phyloP scores from a whole-genome alignment of 1,140 invertebrate species.

The Eciton burchellii region DNA sequence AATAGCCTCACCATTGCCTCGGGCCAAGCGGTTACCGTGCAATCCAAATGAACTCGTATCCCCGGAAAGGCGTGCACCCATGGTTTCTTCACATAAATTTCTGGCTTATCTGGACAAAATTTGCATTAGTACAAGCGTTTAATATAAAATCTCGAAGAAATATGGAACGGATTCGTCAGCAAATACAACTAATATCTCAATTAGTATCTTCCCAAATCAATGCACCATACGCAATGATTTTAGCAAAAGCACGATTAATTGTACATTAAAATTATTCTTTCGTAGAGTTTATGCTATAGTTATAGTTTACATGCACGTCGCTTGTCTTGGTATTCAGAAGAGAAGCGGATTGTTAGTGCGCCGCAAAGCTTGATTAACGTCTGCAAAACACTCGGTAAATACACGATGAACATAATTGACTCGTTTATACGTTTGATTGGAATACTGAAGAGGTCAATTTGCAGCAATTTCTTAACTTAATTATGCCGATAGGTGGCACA shows the following conservation, averaged over 20 bases:
- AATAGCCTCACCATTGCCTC: conserved; percentile 85
- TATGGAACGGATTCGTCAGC: no score
- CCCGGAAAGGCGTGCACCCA: conserved; percentile 91
- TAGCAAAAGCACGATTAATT: not conserved
- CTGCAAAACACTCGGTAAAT: conserved; percentile 42
- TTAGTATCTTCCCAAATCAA: not conserved
- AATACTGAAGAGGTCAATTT: conserved; percentile 67
- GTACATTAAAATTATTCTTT: not conserved
- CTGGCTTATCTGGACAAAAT: conserved; percentile 89
- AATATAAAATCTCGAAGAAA: not conserved
- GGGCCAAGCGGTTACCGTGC: conserved; percentile 89
- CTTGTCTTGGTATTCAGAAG: not conserved
- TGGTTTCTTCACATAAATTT: conserved; percentile 86
- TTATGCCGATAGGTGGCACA: conserved; percentile 62
- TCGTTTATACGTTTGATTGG: conserved; percentile 61
- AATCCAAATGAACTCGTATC: conserved; percentile 89
- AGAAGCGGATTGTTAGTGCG: not conserved
- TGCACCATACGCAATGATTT: not conserved
- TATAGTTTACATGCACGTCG: not conserved
- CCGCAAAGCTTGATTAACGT: conserved; percentile 20
- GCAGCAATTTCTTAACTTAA: conserved; percentile 74
- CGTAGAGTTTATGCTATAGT: no score
- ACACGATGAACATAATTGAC: conserved; percentile 60
- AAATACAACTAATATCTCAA: not conserved
- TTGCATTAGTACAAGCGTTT: not conserved